Percentiles rank a stretch among this genome's conserved stretches.
phyloP scores from a whole-genome alignment of 2,113 vertebrate species.

The Piliocolobus tephrosceles region DNA sequence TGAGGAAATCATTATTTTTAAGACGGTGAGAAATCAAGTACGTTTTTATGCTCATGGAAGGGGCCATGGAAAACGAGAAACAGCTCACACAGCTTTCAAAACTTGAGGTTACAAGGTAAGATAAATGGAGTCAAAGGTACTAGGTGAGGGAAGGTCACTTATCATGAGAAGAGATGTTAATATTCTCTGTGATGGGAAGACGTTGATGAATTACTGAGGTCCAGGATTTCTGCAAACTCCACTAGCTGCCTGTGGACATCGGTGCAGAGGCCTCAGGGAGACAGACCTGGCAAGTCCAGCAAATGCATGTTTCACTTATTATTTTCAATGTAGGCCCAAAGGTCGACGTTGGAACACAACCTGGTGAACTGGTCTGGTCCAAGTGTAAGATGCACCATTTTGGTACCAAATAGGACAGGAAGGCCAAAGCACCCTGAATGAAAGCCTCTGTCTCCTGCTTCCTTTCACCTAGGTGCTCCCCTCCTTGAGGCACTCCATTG shows the following conservation, averaged over 20 bases:
- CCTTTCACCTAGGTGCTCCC: background rate
- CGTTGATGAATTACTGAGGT: no score
- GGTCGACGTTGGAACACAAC: rapidly evolving
- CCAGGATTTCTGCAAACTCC: no score
- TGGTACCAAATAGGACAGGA: no score
- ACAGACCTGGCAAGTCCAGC: background rate
- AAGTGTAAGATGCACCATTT: background rate
- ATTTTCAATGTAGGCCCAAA: background rate
- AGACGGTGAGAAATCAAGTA: background rate
- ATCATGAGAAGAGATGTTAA: background rate
- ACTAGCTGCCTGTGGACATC: background rate
- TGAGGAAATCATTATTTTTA: background rate
- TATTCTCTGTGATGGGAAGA: background rate
- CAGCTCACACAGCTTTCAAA: no score
- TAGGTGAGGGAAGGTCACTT: background rate
- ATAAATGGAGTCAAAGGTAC: background rate
- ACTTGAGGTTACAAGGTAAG: background rate
- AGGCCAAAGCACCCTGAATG: no score
- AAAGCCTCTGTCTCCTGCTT: background rate
- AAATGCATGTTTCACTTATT: background rate
- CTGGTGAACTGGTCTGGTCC: no score
- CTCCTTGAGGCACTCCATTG: background rate
- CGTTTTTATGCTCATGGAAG: background rate
- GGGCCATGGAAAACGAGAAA: background rate
- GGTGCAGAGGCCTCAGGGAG: background rate